Evolutionary conservation across 2,888 invertebrate genomes (phyloP), one percentile per base, ranked within the genome.

Genomic region (Lasioglossum pauxillum): DNA sequence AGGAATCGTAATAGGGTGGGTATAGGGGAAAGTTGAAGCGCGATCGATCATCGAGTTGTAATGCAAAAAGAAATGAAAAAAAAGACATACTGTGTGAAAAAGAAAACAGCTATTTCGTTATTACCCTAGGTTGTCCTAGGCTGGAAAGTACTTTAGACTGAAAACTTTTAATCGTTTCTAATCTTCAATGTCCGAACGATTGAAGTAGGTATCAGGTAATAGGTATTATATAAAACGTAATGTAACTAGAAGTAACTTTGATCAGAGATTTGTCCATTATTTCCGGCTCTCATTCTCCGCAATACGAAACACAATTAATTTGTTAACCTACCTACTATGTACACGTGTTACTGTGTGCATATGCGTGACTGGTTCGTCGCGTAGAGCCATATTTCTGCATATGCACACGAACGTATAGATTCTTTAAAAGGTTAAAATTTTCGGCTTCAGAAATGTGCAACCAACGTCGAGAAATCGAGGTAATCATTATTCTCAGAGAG

Each of bases 271-370:
- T 44, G 38, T 77, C 75, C 71, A 71, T 71, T 71, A 67, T 81
- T 79, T 79, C 83, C 74, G 16, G 44, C 73, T 81, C 80, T 44
- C 80, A 75, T 75, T 86, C 83, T 80, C 49, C 85, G 79, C 82
- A 90, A 93, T 94, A 93, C 93, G 93, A 95, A 94, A 94, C 95
- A 94, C 94, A 94, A 95, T 94, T 93, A 94, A 94, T 95, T 95
- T 94, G 93, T 95, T 95, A 94, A 93, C 94, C 95, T 95, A 95
- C 93, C 94, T 95, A 95, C 93, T 94, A 95, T 95, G 93, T 94
- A 95, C 94, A 95, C 94, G 92, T 94, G 93, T 94, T 92, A 90
- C 92, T 94, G 93, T 93, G 94, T 93, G 93, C 94, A 93, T 94
- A 94, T 94, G 94, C 94, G 93, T 93, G 91, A 88, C 90, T 92